These are phyloP conservation scores for Congeria kusceri DNA, from an alignment of 2,888 invertebrate genomes.

Conservation along the genomic window DNA sequence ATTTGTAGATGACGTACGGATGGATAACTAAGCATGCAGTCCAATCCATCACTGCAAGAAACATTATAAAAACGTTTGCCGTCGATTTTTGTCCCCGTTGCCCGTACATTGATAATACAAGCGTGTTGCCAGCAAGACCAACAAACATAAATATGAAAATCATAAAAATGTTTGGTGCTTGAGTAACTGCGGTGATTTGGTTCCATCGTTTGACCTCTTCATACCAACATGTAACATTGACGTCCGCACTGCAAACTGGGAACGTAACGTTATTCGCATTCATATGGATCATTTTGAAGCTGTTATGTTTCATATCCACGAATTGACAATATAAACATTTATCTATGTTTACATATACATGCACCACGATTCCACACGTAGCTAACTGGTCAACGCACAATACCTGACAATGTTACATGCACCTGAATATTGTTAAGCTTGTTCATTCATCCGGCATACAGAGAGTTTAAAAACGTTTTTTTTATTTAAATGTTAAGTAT, in stretches of 20 bases:
- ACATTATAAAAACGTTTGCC: constrained; percentile 58
- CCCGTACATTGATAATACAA: constrained; percentile 62
- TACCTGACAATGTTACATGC: too few relatives aligned
- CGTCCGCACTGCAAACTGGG: background rate
- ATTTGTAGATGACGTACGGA: constrained; percentile 66
- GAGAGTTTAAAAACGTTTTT: too few relatives aligned
- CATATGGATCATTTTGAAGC: too few relatives aligned
- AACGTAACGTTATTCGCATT: background rate
- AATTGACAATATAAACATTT: too few relatives aligned
- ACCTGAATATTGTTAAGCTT: too few relatives aligned
- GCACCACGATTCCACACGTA: too few relatives aligned
- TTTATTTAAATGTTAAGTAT: too few relatives aligned
- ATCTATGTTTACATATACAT: too few relatives aligned
- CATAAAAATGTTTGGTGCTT: constrained; percentile 47
- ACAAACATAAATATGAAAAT: constrained; percentile 61
- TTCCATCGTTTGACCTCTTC: constrained; percentile 21
- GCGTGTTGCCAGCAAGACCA: constrained; percentile 61
- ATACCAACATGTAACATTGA: constrained; percentile 33
- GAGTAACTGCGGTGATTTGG: constrained; percentile 1
- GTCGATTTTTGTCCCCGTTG: constrained; percentile 44
- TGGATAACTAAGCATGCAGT: constrained; percentile 62
- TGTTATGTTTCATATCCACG: too few relatives aligned
- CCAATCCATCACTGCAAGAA: constrained; percentile 63
- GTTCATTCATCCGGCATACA: too few relatives aligned
- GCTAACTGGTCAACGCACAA: too few relatives aligned